Base-by-base conservation (phyloP, 2,113 vertebrate genomes). In the Pyxicephalus adspersus region DNA sequence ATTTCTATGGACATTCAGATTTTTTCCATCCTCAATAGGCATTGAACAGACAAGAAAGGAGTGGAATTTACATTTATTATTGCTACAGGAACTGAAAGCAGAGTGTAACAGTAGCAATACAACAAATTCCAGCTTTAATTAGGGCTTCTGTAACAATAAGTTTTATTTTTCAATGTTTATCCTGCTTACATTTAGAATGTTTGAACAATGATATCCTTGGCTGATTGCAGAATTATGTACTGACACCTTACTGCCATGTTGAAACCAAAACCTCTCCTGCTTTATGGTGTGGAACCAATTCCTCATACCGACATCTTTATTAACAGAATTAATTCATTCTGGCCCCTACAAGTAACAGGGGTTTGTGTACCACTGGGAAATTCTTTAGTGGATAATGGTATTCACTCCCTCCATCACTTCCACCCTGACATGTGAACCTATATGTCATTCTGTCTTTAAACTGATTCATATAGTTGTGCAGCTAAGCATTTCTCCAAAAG, bases 221-320 rank as follows among this genome's bases (percentile, higher is more conserved):
- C 45, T 0, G 23, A 16, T 25, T 68, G 0, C n/a, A 5, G 18
- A 57, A 13, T 5, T 9, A 34, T 58, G 17, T 73, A 13, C 54
- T 55, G 28, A 18, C 54, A 73, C 28, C 16, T 29, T 8, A 34
- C 20, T 73, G 11, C 23, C 15, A 73, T 73, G 8, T 34, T 26
- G 26, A 73, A 20, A 51, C 16, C 23, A 16, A 50, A 77, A 51
- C 18, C 16, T 52, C 75, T 31, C 52, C 20, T 26, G 29, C 23
- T 11, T 52, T 23, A 29, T 28, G 16, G 15, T 76, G 34, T n/a
- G 29, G 51, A 55, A 77, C 16, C 22, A 20, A 77, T 66, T 66
- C 17, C 57, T 77, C 63, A 77, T 55, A n/a, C 11, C 54, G 63
- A 77, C 60, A 55, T 60, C 15, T 67, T 66, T 64, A 34, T 77